Evolutionary conservation across 2,113 vertebrate genomes (phyloP).

Genomic region (Noturus placidus): DNA sequence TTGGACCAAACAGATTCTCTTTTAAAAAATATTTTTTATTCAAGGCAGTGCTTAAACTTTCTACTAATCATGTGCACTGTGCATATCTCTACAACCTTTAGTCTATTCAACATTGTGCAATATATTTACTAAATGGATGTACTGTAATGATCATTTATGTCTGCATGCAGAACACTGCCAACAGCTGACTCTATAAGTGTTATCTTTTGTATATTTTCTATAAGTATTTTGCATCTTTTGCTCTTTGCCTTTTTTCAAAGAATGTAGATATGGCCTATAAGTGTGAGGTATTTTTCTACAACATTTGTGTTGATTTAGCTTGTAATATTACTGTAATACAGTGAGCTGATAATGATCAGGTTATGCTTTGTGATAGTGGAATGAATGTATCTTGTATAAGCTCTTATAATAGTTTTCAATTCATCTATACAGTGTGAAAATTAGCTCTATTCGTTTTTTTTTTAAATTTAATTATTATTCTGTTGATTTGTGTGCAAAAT

Average conservation of each 20-base stretch:
- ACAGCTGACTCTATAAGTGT: conserved; percentile 47
- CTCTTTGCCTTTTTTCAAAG: conserved; percentile 51
- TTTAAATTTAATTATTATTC: background rate
- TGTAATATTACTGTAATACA: conserved; percentile 49
- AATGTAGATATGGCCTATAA: conserved; percentile 48
- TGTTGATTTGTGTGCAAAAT: conserved; percentile 26
- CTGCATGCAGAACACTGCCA: conserved; percentile 66
- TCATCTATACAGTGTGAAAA: conserved; percentile 1
- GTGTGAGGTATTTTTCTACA: conserved; percentile 53
- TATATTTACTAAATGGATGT: conserved; percentile 54
- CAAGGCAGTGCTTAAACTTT: conserved; percentile 31
- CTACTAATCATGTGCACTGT: conserved; percentile 22
- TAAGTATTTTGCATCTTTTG: conserved; percentile 49
- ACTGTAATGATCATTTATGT: conserved; percentile 50
- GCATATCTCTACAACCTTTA: conserved; percentile 35
- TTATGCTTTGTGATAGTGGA: conserved; percentile 47
- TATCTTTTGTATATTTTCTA: conserved; percentile 55
- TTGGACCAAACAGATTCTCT: conserved; percentile 32
- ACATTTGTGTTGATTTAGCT: conserved; percentile 43
- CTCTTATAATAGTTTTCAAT: conserved; percentile 35
- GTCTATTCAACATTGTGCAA: conserved; percentile 49
- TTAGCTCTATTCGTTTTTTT: conserved; percentile 18
- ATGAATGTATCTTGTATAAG: conserved; percentile 47
- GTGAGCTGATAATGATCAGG: conserved; percentile 40
- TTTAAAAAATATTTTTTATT: background rate